Base-by-base conservation (phyloP, 2,797 vertebrate genomes). In the Muscicapa comitata region DNA sequence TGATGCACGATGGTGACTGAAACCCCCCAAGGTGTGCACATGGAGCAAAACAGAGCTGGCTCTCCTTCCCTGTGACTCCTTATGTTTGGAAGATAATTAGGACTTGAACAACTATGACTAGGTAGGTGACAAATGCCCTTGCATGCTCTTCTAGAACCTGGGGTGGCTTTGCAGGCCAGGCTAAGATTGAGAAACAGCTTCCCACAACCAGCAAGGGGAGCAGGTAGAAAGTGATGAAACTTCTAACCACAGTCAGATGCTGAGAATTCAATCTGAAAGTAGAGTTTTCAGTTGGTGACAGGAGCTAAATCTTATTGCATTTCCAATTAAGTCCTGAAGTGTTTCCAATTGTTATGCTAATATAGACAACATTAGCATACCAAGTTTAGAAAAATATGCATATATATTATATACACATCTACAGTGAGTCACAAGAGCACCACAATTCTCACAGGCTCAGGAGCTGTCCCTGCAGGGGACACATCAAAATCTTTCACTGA, bases 361-460 rank as follows among this genome's bases (percentile, higher is more conserved):
- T 16, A 37, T 0, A 43, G 29, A 63, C 8, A 70, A 58, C 0
- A 0, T 45, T 48, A 80, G 25, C 37, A 40, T 13, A 48, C 9
- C 5, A 63, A 59, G 9, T 62, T 84, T 45, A 17, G 50, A 76
- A 84, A 73, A 81, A 47, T 9, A n/a, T 42, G 40, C 10, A 35
- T n/a, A 33, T 7, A 2, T 24, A 17, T 55, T 54, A 37, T 6
- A 47, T 2, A 3, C 4, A 3, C 1, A 2, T 23, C 65, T 77
- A 67, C 37, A 51, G 14, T 48, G 54, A 75, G 16, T 53, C 40
- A 63, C 15, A 51, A 74, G 35, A 83, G 31, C 18, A 35, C 9
- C 8, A 40, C 16, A 42, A 57, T 55, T 89, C 33, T 76, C 43
- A 42, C 11, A 40, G 40, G 17, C 16, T 76, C 18, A 58, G 35